A percentile compares a stretch with the other conserved stretches of the same genome.
phyloP scores from a whole-genome alignment of 2,113 vertebrate species.

The Ctenomys sociabilis region DNA sequence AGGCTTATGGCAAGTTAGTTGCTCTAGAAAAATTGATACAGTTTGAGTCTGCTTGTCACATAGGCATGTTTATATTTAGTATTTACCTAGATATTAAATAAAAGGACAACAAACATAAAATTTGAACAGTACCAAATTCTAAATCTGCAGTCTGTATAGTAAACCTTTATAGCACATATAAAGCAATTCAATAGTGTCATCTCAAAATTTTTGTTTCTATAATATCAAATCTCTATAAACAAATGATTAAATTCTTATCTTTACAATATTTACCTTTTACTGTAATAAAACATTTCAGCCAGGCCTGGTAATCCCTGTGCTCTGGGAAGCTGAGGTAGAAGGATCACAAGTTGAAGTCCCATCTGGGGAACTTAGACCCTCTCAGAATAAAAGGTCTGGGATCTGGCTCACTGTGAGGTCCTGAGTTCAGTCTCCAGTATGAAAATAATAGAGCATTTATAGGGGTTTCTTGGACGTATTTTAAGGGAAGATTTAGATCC shows the following conservation, averaged over 20 bases:
- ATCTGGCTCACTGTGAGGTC: neutral
- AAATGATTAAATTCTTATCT: constrained; percentile 34
- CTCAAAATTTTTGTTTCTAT: constrained; percentile 32
- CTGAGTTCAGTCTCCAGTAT: neutral
- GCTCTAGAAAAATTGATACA: neutral
- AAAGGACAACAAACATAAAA: constrained; percentile 46
- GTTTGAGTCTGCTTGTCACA: constrained; percentile 34
- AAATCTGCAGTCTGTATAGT: neutral
- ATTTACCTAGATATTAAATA: constrained; percentile 23
- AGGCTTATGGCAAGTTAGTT: constrained; percentile 11
- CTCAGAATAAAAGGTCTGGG: neutral
- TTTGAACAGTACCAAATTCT: constrained; percentile 25
- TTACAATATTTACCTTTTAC: constrained; percentile 49
- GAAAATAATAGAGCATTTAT: neutral
- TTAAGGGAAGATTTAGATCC: constrained; percentile 22
- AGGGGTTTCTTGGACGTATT: neutral
- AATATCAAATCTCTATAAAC: constrained; percentile 35
- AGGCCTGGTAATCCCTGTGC: neutral
- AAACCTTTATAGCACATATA: constrained; percentile 27
- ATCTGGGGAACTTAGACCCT: neutral
- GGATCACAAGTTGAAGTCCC: neutral
- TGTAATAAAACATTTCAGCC: constrained; percentile 15
- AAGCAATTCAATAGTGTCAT: constrained; percentile 45
- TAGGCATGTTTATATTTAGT: neutral
- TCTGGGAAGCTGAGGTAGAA: neutral